These are phyloP conservation scores for Gila robusta DNA, from an alignment of 2,797 vertebrate species.

Conservation along the genomic window DNA sequence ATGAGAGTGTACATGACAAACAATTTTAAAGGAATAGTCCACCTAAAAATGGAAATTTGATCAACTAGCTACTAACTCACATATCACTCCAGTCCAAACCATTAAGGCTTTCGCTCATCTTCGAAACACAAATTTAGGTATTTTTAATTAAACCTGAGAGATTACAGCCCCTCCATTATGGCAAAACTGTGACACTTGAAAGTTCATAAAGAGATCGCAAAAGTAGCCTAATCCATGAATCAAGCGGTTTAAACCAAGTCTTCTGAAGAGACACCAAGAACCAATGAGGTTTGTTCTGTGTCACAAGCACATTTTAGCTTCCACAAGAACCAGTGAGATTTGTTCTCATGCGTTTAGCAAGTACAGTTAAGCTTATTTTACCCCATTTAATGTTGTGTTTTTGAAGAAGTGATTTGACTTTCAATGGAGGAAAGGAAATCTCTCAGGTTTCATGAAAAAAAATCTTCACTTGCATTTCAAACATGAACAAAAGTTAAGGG, in stretches of 20 bases:
- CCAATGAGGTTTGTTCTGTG: not conserved
- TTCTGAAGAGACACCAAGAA: not conserved
- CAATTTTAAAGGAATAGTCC: not conserved
- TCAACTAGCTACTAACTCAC: not conserved
- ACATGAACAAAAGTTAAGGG: not conserved
- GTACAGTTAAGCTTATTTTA: not conserved
- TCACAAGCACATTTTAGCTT: too few species aligned
- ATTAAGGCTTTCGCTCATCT: not conserved
- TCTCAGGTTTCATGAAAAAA: too few species aligned
- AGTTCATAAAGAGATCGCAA: not conserved
- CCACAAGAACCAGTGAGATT: too few species aligned
- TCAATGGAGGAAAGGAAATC: too few species aligned
- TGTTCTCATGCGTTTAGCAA: not conserved
- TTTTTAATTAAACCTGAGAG: not conserved
- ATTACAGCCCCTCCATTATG: not conserved
- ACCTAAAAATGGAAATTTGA: not conserved
- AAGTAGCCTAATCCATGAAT: not conserved
- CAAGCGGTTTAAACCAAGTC: not conserved
- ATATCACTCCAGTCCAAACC: not conserved
- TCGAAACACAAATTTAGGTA: not conserved
- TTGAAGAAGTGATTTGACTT: not conserved
- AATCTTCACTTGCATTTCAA: too few species aligned
- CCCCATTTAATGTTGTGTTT: not conserved
- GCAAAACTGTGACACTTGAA: not conserved
- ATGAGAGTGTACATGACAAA: not conserved